Evolutionary conservation across 2,888 invertebrate species (phyloP).

Genomic region (Catotricha subobsoleta): DNA sequence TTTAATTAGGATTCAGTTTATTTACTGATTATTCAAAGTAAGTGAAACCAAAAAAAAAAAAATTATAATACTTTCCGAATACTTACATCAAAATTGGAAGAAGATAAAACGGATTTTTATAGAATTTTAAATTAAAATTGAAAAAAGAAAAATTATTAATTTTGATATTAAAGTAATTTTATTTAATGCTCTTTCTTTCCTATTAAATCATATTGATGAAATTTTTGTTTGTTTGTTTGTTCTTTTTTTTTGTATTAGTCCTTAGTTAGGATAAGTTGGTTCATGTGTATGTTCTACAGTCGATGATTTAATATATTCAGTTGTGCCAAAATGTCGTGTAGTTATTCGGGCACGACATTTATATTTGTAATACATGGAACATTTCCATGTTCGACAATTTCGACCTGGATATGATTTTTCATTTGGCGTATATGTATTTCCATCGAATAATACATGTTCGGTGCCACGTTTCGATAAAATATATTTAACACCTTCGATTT

Average conservation of each 20-base stretch:
- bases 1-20: too few species aligned
- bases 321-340: conserved; percentile 6
- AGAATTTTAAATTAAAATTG: too few species aligned
- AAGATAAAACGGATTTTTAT: too few species aligned
- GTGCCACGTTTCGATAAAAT: conserved; percentile 13
- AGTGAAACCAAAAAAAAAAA: too few species aligned
- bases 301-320: background rate
- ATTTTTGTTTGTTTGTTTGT: too few species aligned
- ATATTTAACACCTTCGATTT: conserved; percentile 5
- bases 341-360: conserved; percentile 17
- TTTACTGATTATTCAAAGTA: too few species aligned
- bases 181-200: background rate
- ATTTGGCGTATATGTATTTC: conserved; percentile 28
- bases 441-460: conserved; percentile 17
- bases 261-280: conserved; percentile 1
- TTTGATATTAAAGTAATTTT: too few species aligned
- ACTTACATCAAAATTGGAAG: too few species aligned
- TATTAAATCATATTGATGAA: background rate
- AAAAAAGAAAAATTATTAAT: too few species aligned
- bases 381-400: conserved; percentile 26
- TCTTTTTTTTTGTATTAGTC: too few species aligned
- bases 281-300: conserved; percentile 3
- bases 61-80: too few species aligned
- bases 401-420: conserved; percentile 21
- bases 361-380: conserved; percentile 27